Base-by-base conservation (phyloP, 2,113 vertebrate genomes). In the Porphyrio hochstetteri region DNA sequence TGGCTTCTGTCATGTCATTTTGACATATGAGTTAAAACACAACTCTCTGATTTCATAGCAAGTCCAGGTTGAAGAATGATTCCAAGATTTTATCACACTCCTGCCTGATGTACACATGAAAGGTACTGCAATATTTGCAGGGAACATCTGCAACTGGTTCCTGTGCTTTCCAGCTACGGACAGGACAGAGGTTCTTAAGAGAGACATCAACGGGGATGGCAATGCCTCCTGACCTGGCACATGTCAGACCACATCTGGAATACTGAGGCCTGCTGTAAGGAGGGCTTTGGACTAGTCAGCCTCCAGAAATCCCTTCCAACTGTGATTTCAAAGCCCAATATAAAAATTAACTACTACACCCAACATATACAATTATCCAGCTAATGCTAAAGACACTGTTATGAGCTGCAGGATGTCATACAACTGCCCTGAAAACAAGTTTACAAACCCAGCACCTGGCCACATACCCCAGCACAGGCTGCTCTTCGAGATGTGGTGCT, bases 31-130 rank as follows among this genome's bases (percentile, higher is more conserved):
- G 79, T 81, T 82, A 75, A 84, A 94, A 78, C 42, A 81, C 20
- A 84, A 72, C 23, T 82, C 68, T 67, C 61, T 46, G 67, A 77
- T 94, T 97, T 68, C 84, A 92, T 4, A 76, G 42, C 36, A 82
- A 77, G 44, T 25, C 17, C 83, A 87, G 48, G 52, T 1, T 63
- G 53, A 89, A 82, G 74, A 63, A 78, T 9, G 29, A 75, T 79
- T 84, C 61, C 38, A 89, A 48, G 46, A 94, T 44, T 72, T 82
- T 52, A 29, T 31, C 1, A 0, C 12, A 7, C 60, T 68, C 42
- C 71, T 67, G 52, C 13, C 82, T 64, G 59, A 44, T 24, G 25
- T 5, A 64, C 24, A 76, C 7, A 5, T 15, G 31, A 61, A 72
- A 92, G 44, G 29, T 23, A 55, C 10, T 44, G 72, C 42, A 40